Base-by-base conservation (phyloP, 2,888 invertebrate species). In the Kuschelorhynchus macadamiae region DNA sequence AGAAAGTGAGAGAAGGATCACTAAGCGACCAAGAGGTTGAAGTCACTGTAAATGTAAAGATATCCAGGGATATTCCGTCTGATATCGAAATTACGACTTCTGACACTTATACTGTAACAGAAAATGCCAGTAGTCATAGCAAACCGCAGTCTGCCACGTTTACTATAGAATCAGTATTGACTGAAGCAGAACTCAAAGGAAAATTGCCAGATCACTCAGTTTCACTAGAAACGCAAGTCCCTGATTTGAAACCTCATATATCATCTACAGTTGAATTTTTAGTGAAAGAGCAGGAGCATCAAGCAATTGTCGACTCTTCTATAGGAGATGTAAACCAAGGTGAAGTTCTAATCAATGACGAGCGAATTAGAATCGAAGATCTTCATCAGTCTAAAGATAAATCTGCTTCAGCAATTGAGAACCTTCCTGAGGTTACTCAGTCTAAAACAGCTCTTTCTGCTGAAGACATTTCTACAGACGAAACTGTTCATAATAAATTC, bases 111-210 rank as follows among this genome's bases (percentile, higher is more conserved):
- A 74, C 71, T 50, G 74, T 72, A 8, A 67, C 44, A 14, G 70
- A 67, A 41, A 71, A 72, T 12, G n/a, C 0, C 11, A 32, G 18
- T 8, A 18, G n/a, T 14, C 12, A 9, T 12, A 41, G 42, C 16
- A 39, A 68, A 33, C 71, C 72, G 11, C 66, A 70, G 56, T 67
- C 60, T 14, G 61, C 74, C 41, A 71, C 74, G 1, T 78, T 78
- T 64, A 77, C 73, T 41, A 74, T 79, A 5, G 80, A 80, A 65
- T 75, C 80, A 4, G 74, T 79, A 41, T 63, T 78, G 36, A 79
- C 79, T 8, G 78, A 80, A 72, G 74, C 78, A 7, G 73, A 76
- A 55, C 32, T 75, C 7, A 77, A 75, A 59, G 71, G 72, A 11
- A 42, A 52, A 44, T 39, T 18, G 4, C 52, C 71, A 44, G 71